Evolutionary conservation across 1,140 invertebrate genomes (phyloP), one percentile per base, ranked within the genome.

Genomic region (Calliphora vicina): DNA sequence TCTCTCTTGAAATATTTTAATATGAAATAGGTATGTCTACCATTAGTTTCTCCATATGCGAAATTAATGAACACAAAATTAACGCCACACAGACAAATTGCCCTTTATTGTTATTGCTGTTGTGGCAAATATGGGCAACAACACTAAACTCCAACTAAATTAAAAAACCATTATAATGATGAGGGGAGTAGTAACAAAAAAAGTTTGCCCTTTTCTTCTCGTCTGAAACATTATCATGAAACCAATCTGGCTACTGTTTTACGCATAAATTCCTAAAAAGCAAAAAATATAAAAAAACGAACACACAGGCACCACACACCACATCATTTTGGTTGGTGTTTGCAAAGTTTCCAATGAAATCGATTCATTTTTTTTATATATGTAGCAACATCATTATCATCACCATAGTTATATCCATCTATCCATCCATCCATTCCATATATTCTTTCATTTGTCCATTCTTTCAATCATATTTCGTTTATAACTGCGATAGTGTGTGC

Each of bases 171-270:
- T 35, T 35, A 35, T 35, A 35, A 35, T 35, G 10, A 35, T n/a
- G n/a, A n/a, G n/a, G n/a, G n/a, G 4, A 35, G 35, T 35, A 10
- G 10, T 35, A 10, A 35, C 6, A 35, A 1, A 35, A 35, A 35
- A 35, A 35, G 35, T 35, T 35, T 35, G 2, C 8, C 8, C 29
- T 4, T 35, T 35, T 35, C 8, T 35, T 57, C 15, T 57, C 2
- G n/a, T 6, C 50, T n/a, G 15, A 57, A 57, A 17, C 50, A 57
- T 76, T 76, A 76, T 76, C 27, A n/a, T 78, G 35, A 45, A 43
- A 43, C 35, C 74, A 78, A 78, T 78, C 74, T 78, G 35, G 74
- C 74, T 78, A 78, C 73, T 20, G 29, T 42, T 78, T 25, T 78
- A 78, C 42, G 29, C 35, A 76, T 42, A 25, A 78, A 78, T 23